Percentiles rank a stretch among this genome's conserved stretches.
Evolutionary conservation across 2,888 invertebrate genomes (phyloP).

Genomic region (Phyllotreta striolata): DNA sequence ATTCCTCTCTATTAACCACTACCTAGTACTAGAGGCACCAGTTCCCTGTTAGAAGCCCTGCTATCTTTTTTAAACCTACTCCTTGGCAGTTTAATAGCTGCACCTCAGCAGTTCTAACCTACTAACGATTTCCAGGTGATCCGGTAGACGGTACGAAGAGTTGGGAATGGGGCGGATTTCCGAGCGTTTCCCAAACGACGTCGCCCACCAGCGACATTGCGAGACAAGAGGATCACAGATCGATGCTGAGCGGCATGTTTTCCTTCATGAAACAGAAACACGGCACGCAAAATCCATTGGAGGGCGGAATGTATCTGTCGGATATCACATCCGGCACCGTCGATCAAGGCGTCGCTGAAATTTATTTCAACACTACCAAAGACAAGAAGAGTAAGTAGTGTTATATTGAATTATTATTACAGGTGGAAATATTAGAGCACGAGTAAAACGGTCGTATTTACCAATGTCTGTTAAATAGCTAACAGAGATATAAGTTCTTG

Average conservation of each 20-base stretch:
- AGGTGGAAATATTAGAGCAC: too few relatives aligned
- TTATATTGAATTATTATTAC: too few relatives aligned
- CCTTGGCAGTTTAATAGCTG: too few relatives aligned
- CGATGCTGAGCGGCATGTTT: slow-evolving; percentile 91
- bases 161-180: slow-evolving; percentile 93
- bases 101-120: too few relatives aligned
- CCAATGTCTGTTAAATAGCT: too few relatives aligned
- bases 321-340: slow-evolving; percentile 88
- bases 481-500: too few relatives aligned
- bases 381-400: slow-evolving; percentile 48
- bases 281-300: slow-evolving; percentile 59
- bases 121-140: slow-evolving; percentile 44
- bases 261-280: slow-evolving; percentile 85
- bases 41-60: too few relatives aligned
- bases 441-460: too few relatives aligned
- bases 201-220: slow-evolving; percentile 51
- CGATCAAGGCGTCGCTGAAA: slow-evolving; percentile 90
- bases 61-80: too few relatives aligned
- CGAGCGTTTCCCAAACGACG: slow-evolving; percentile 59
- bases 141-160: slow-evolving; percentile 65
- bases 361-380: slow-evolving; percentile 75
- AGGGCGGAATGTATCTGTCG: slow-evolving; percentile 86
- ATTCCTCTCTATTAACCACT: too few relatives aligned
- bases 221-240: slow-evolving; percentile 59
- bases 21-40: too few relatives aligned